Evolutionary conservation across 2,797 vertebrate genomes (phyloP), one percentile per base, ranked within the genome.

Genomic region (Lindbergichthys nudifrons): DNA sequence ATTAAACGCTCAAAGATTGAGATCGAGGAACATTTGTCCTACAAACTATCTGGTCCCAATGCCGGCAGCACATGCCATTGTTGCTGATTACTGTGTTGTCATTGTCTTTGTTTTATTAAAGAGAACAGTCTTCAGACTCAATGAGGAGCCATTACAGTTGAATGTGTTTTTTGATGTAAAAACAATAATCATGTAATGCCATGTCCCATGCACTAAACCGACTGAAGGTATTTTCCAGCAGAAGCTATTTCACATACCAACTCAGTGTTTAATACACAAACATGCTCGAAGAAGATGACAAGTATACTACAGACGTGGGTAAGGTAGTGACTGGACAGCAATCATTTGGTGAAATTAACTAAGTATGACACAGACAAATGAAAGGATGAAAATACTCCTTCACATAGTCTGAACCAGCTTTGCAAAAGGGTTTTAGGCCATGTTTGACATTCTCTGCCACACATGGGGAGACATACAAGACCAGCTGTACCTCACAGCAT

Each of bases 161-260:
- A 69, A 77, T 72, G 75, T 70, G 39, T 59, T 58, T 81, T 26
- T 64, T 66, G 65, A 21, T 78, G 74, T 75, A 61, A 63, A 68
- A 52, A 43, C 7, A 69, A 70, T 54, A 53, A 66, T 43, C 32
- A 78, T 12, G 78, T 80, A 80, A 75, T 30, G 43, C 81, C 30
- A 77, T 48, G 61, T 77, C 52, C 39, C 84, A 80, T 89, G 83
- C 85, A 77, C 69, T 61, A 61, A 87, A 78, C 67, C 72, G 70
- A 72, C 43, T 41, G 77, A 75, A 74, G 80, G 63, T 73, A 70
- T 77, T 82, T 69, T 79, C 54, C 79, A 74, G 77, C 81, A 80
- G 75, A 77, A 87, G 87, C 82, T 81, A 89, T 86, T 91, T 88
- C 86, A 88, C 77, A 84, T 71, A 86, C 80, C 84, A 77, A 73